Evolutionary conservation across 2,797 vertebrate species (phyloP).

Genomic region (Apogon talboti): DNA sequence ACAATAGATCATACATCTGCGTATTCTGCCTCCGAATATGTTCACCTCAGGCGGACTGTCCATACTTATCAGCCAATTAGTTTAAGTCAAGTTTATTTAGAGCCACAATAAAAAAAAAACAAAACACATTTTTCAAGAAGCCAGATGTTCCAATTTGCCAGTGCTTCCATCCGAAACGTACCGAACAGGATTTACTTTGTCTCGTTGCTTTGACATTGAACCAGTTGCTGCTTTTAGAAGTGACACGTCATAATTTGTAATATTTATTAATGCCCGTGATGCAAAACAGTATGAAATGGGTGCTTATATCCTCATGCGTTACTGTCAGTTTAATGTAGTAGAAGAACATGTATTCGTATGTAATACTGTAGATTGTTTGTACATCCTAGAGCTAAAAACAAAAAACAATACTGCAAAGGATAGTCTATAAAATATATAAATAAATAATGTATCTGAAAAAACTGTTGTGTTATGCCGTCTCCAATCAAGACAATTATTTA

Average conservation of each 20-base stretch:
- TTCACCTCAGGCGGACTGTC: slow-evolving; percentile 6
- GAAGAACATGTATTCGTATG: too few species aligned
- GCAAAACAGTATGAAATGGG: slow-evolving; percentile 28
- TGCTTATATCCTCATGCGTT: too few species aligned
- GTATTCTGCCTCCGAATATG: neutral
- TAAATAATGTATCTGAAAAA: too few species aligned
- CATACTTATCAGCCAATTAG: slow-evolving; percentile 46
- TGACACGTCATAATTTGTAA: slow-evolving; percentile 33
- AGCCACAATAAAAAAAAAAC: slow-evolving; percentile 10
- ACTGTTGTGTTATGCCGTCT: too few species aligned
- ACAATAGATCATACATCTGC: neutral
- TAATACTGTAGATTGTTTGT: too few species aligned
- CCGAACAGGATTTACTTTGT: slow-evolving; percentile 49
- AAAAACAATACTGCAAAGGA: too few species aligned
- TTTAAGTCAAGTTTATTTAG: slow-evolving; percentile 36
- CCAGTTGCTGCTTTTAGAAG: slow-evolving; percentile 52
- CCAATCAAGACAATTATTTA: too few species aligned
- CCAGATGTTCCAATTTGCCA: slow-evolving; percentile 60
- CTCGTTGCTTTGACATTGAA: slow-evolving; percentile 66
- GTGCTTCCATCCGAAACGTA: slow-evolving; percentile 52
- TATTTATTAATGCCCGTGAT: slow-evolving; percentile 23
- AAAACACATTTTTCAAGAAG: slow-evolving; percentile 54
- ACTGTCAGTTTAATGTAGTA: too few species aligned
- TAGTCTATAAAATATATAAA: too few species aligned
- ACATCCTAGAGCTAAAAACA: too few species aligned